These are phyloP conservation scores for Scrobipalpa atriplicella DNA, from an alignment of 2,888 invertebrate species.

Conservation along the genomic window DNA sequence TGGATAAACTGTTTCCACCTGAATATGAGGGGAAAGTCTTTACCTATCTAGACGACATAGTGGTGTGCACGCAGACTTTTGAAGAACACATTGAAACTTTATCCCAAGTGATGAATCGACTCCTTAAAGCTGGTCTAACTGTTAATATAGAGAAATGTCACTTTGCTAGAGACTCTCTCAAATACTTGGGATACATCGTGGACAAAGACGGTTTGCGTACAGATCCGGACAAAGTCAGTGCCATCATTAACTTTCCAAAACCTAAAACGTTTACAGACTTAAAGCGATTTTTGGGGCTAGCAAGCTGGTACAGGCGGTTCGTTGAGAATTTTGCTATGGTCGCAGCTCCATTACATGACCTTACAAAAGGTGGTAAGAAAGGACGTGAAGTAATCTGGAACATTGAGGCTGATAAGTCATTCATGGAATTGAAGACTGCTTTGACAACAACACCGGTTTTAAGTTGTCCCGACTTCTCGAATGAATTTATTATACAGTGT, in stretches of 20 bases:
- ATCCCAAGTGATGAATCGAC: neutral
- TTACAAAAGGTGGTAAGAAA: slow-evolving; percentile 28
- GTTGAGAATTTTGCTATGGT: slow-evolving; percentile 35
- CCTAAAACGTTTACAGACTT: slow-evolving; percentile 36
- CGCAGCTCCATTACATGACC: slow-evolving; percentile 29
- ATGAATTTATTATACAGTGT: slow-evolving; percentile 34
- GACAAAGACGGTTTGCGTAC: slow-evolving; percentile 33
- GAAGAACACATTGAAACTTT: slow-evolving; percentile 22
- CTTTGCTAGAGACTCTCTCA: slow-evolving; percentile 28
- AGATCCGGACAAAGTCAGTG: slow-evolving; percentile 34
- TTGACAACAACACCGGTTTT: slow-evolving; percentile 33
- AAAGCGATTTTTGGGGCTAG: slow-evolving; percentile 35
- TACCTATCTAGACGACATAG: slow-evolving; percentile 32
- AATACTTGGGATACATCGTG: slow-evolving; percentile 35
- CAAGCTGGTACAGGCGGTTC: slow-evolving; percentile 33
- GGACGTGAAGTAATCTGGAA: slow-evolving; percentile 29
- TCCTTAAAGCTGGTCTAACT: slow-evolving; percentile 11
- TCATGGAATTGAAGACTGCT: slow-evolving; percentile 32
- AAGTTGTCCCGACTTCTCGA: slow-evolving; percentile 32
- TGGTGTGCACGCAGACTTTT: slow-evolving; percentile 24
- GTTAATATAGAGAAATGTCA: slow-evolving; percentile 31
- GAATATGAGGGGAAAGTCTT: slow-evolving; percentile 28
- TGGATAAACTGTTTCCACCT: slow-evolving; percentile 31
- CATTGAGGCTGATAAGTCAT: slow-evolving; percentile 32
- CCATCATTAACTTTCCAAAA: slow-evolving; percentile 36